These are phyloP conservation scores for Pelodiscus sinensis DNA, from an alignment of 2,113 vertebrate genomes.

Conservation along the genomic window DNA sequence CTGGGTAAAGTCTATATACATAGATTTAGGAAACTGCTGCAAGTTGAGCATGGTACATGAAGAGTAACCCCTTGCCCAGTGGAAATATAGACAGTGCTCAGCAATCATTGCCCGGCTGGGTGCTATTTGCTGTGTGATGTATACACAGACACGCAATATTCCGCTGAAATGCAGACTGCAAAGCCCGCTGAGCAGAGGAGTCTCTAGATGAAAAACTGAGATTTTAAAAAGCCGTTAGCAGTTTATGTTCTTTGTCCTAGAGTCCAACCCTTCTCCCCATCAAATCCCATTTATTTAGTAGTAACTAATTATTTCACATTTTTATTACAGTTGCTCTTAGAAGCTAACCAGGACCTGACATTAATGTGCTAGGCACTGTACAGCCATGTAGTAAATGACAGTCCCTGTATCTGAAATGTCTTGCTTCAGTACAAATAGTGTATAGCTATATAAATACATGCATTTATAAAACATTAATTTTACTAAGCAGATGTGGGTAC, in stretches of 20 bases:
- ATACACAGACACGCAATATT: neutral
- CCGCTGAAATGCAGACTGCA: neutral
- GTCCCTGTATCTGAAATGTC: neutral
- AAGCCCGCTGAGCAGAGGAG: neutral
- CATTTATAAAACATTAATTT: neutral
- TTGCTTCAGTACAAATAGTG: neutral
- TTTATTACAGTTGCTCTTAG: slow-evolving; percentile 7
- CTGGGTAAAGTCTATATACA: neutral
- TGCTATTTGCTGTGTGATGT: neutral
- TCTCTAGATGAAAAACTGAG: neutral
- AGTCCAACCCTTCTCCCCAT: neutral
- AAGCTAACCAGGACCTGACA: neutral
- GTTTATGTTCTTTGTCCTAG: neutral
- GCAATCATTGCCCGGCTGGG: slow-evolving; percentile 1
- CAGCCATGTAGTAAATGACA: neutral
- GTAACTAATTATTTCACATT: slow-evolving; percentile 12
- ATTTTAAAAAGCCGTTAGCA: neutral
- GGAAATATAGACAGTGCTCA: slow-evolving; percentile 27
- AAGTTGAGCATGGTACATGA: neutral
- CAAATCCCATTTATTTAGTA: neutral
- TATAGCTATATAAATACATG: neutral
- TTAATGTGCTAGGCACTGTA: neutral
- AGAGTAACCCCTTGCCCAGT: neutral
- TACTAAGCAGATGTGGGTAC: neutral
- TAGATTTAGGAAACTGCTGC: neutral